These are phyloP conservation scores for Lophura nycthemera DNA, from an alignment of 2,113 vertebrate genomes.

Conservation along the genomic window DNA sequence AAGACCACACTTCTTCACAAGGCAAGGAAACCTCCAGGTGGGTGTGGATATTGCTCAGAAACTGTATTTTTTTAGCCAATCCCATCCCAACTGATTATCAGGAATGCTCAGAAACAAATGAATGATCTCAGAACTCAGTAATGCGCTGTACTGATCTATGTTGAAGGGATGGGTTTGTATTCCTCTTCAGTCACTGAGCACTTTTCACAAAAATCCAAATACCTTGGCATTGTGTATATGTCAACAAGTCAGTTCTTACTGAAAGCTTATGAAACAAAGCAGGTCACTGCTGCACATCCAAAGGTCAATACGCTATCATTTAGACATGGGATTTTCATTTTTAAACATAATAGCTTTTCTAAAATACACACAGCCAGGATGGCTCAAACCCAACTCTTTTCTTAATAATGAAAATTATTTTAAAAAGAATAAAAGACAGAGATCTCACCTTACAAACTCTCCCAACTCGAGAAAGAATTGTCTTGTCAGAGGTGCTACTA, in stretches of 20 bases:
- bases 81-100: background rate
- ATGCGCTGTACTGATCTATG: background rate
- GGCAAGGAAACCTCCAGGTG: background rate
- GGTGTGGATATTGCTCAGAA: constrained; percentile 24
- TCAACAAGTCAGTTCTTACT: background rate
- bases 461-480: constrained; percentile 92
- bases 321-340: background rate
- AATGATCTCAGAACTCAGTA: background rate
- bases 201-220: background rate
- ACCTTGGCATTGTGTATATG: background rate
- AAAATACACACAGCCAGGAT: background rate
- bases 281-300: background rate
- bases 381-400: background rate
- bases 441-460: constrained; percentile 93
- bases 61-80: background rate
- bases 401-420: background rate
- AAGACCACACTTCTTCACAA: background rate
- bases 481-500: constrained; percentile 87
- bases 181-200: background rate
- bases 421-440: background rate
- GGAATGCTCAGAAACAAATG: constrained; percentile 7
- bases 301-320: background rate
- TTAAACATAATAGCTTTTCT: background rate
- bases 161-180: background rate
- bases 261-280: constrained; percentile 14